Conservation (phyloP, 1,140 invertebrate species). For the Chelonus insularis region DNA sequence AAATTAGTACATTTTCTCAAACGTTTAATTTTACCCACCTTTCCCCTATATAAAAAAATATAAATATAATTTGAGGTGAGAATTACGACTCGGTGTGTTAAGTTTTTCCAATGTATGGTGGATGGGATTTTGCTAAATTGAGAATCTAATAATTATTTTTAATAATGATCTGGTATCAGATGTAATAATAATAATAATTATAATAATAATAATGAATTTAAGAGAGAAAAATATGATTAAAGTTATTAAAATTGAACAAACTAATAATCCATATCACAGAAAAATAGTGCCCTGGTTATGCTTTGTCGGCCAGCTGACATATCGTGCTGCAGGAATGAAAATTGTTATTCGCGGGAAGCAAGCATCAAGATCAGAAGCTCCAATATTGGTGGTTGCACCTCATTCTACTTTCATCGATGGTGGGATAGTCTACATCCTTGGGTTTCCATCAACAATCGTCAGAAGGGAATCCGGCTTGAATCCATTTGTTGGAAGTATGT, state of each 20-base stretch:
- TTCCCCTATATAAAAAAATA: too few relatives aligned
- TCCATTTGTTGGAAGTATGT: slow-evolving; percentile 85
- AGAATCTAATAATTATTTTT: neutral
- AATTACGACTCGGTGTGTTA: too few relatives aligned
- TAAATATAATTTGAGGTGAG: too few relatives aligned
- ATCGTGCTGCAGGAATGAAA: slow-evolving; percentile 77
- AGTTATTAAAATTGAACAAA: neutral
- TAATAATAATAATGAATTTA: neutral
- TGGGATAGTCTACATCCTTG: slow-evolving; percentile 76
- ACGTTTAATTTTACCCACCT: too few relatives aligned
- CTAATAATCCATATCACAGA: slow-evolving; percentile 39
- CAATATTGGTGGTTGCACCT: slow-evolving; percentile 82
- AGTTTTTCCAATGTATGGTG: slow-evolving; percentile 33
- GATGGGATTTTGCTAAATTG: slow-evolving; percentile 31
- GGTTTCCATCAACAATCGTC: slow-evolving; percentile 79
- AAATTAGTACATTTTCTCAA: too few relatives aligned
- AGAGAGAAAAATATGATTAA: slow-evolving; percentile 9
- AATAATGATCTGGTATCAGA: neutral
- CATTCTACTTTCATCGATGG: slow-evolving; percentile 88
- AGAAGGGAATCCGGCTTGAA: slow-evolving; percentile 75
- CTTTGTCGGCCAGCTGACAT: slow-evolving; percentile 71
- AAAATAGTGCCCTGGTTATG: slow-evolving; percentile 67
- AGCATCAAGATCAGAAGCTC: slow-evolving; percentile 73
- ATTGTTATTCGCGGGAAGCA: slow-evolving; percentile 76
- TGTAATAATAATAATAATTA: neutral